Conservation (phyloP, 2,113 vertebrate species). For the Neotragus pygmaeus region DNA sequence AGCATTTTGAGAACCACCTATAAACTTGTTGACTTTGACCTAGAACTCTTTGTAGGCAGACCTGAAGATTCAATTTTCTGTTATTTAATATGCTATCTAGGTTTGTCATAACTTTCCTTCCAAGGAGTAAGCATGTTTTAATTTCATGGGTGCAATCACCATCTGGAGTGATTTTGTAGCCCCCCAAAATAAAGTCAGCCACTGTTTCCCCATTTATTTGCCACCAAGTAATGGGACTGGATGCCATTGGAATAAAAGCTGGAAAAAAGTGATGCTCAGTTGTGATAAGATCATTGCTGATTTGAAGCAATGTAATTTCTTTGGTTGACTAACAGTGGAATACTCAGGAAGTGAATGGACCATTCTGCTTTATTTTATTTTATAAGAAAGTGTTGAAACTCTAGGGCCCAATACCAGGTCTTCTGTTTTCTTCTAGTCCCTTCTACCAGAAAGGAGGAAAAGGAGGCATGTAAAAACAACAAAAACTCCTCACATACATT, state of each 20-base stretch:
- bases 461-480: not conserved
- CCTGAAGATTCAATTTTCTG: no score
- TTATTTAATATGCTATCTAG: no score
- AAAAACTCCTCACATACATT: not conserved
- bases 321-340: not conserved
- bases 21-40: no score
- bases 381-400: not conserved
- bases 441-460: not conserved
- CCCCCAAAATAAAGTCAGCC: no score
- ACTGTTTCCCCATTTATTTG: no score
- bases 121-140: no score
- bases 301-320: conserved; percentile 10
- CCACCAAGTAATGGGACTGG: no score
- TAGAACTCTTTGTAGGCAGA: no score
- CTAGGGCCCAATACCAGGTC: not conserved
- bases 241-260: not conserved
- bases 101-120: no score
- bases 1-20: no score
- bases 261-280: not conserved
- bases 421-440: not conserved
- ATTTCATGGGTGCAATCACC: no score
- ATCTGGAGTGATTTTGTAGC: no score
- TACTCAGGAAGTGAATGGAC: not conserved
- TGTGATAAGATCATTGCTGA: conserved; percentile 37
- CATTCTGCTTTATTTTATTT: not conserved